Percentiles rank a stretch among this genome's conserved stretches.
Evolutionary conservation across 2,113 vertebrate genomes (phyloP).

Genomic region (Campylomormyrus numenius): DNA sequence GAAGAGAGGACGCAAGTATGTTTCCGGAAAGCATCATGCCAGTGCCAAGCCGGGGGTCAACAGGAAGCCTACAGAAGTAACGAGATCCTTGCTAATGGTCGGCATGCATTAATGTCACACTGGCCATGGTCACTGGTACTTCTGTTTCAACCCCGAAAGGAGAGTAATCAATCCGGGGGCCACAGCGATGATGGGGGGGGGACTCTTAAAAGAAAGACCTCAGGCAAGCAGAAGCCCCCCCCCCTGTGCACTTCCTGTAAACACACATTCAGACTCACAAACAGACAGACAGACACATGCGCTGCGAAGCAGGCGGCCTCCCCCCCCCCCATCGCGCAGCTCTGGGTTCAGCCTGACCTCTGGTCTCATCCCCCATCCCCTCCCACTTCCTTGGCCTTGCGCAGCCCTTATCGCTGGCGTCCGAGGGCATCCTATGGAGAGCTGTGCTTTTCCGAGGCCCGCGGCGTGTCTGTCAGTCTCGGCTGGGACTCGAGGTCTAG

Average conservation of each 20-base stretch:
- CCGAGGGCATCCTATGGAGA: background rate
- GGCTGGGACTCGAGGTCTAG: no score
- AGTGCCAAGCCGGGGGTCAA: background rate
- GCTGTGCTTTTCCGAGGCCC: background rate
- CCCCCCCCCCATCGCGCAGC: background rate
- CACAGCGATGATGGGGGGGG: background rate
- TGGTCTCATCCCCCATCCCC: background rate
- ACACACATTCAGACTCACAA: background rate
- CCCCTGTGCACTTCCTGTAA: background rate
- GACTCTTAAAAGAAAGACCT: background rate
- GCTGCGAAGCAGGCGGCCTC: background rate
- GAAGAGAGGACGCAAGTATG: background rate
- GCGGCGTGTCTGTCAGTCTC: background rate
- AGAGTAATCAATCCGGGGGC: background rate
- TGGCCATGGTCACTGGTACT: background rate
- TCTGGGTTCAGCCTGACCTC: background rate
- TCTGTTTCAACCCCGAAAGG: background rate
- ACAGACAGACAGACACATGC: background rate
- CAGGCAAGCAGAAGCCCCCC: background rate
- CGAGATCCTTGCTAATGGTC: background rate
- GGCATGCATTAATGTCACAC: background rate
- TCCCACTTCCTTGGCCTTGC: background rate
- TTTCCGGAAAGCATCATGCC: background rate
- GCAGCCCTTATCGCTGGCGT: background rate
- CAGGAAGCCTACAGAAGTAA: background rate